Conservation (phyloP, 2,797 vertebrate genomes). For the Crocidura indochinensis region DNA sequence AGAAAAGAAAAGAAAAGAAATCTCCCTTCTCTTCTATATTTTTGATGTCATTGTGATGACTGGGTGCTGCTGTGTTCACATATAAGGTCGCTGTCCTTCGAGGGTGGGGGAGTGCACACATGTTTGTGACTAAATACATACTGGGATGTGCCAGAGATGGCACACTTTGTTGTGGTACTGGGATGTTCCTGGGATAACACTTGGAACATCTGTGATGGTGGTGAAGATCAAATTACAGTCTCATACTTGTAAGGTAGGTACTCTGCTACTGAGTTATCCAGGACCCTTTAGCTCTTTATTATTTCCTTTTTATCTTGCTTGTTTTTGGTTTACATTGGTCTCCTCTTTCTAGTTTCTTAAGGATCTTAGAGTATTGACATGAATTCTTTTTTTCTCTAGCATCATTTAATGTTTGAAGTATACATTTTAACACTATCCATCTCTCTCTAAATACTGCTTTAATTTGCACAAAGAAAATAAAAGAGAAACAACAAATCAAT, state of each 20-base stretch:
- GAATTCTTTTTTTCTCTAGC: neutral
- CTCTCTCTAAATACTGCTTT: constrained; percentile 41
- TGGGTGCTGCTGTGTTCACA: no score
- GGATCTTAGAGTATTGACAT: constrained; percentile 4
- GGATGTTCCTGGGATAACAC: no score
- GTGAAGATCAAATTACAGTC: no score
- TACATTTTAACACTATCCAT: neutral
- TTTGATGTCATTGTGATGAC: neutral
- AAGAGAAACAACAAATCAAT: neutral
- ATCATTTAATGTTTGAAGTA: constrained; percentile 18
- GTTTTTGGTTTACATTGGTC: constrained; percentile 10
- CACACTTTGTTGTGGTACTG: no score
- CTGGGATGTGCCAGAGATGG: no score
- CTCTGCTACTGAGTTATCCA: no score
- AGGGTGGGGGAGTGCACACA: no score
- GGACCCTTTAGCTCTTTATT: neutral
- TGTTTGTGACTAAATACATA: no score
- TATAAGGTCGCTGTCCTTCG: no score
- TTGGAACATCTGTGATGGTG: no score
- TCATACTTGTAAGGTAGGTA: neutral
- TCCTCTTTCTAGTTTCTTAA: constrained; percentile 35
- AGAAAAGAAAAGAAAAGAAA: no score
- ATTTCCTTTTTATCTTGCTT: neutral
- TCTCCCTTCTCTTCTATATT: neutral
- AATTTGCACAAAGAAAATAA: neutral